phyloP scores from a whole-genome alignment of 2,888 invertebrate genomes.

The Lagria hirta region DNA sequence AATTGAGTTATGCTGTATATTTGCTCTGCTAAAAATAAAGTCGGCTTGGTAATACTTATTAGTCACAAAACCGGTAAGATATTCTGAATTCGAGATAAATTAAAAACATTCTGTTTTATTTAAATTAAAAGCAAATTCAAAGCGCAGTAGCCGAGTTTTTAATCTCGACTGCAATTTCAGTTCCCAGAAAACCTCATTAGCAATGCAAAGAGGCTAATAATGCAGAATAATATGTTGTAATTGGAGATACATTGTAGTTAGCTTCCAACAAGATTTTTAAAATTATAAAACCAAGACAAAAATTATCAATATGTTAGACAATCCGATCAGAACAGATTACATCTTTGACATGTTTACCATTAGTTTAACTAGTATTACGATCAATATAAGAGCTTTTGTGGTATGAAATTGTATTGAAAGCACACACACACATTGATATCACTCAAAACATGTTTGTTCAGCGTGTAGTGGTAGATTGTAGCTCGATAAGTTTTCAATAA shows the following conservation, averaged over 20 bases:
- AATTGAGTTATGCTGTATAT: too few relatives aligned
- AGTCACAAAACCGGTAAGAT: too few relatives aligned
- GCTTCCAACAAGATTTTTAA: slow-evolving; percentile 24
- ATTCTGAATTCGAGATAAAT: too few relatives aligned
- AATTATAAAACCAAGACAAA: slow-evolving; percentile 24
- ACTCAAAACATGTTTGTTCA: slow-evolving; percentile 30
- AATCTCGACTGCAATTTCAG: slow-evolving; percentile 38
- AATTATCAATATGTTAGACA: too few relatives aligned
- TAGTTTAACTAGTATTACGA: slow-evolving; percentile 29
- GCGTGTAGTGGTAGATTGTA: slow-evolving; percentile 14
- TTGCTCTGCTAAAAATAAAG: too few relatives aligned
- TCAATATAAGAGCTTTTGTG: slow-evolving; percentile 19
- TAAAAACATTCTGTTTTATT: slow-evolving; percentile 24
- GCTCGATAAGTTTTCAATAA: slow-evolving; percentile 25
- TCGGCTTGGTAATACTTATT: too few relatives aligned
- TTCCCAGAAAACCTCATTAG: slow-evolving; percentile 40
- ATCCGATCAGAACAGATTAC: slow-evolving; percentile 31
- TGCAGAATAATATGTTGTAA: slow-evolving; percentile 41
- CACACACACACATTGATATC: slow-evolving; percentile 18
- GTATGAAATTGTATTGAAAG: slow-evolving; percentile 19
- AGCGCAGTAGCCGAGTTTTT: slow-evolving; percentile 34
- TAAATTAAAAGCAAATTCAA: slow-evolving; percentile 35
- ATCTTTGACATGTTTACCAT: slow-evolving; percentile 36
- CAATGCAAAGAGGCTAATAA: slow-evolving; percentile 43
- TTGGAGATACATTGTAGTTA: slow-evolving; percentile 39